Conservation (phyloP, 2,113 vertebrate genomes). For the Solea senegalensis region DNA sequence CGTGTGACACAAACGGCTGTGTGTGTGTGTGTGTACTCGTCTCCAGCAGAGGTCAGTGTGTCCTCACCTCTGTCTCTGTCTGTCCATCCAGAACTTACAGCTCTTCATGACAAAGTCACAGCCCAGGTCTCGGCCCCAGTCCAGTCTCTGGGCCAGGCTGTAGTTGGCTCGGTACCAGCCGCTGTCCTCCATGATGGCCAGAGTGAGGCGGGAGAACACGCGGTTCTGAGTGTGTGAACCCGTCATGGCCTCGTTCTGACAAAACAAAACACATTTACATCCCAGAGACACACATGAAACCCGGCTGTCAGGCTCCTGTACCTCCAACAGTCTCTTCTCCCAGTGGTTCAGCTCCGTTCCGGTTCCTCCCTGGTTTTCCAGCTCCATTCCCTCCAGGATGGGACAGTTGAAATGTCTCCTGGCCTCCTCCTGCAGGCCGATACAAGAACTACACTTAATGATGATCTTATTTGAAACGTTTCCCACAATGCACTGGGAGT, state of each 20-base stretch:
- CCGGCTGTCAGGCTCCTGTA: slow-evolving; percentile 40
- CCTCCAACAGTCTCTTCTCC: slow-evolving; percentile 96
- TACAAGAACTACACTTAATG: neutral
- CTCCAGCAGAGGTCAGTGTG: neutral
- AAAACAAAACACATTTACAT: neutral
- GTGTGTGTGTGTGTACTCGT: neutral
- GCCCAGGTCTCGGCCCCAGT: slow-evolving; percentile 93
- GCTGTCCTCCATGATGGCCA: slow-evolving; percentile 98
- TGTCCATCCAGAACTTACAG: slow-evolving; percentile 97
- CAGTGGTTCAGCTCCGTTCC: slow-evolving; percentile 98
- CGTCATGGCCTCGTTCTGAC: slow-evolving; percentile 98
- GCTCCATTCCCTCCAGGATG: slow-evolving; percentile 94
- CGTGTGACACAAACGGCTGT: neutral
- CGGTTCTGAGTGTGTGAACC: slow-evolving; percentile 97
- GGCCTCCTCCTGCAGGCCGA: slow-evolving; percentile 86
- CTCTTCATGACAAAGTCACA: slow-evolving; percentile 98
- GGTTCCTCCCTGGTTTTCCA: slow-evolving; percentile 97
- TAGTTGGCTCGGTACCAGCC: slow-evolving; percentile 99
- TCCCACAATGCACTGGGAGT: neutral
- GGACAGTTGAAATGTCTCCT: slow-evolving; percentile 92
- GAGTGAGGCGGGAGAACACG: slow-evolving; percentile 94
- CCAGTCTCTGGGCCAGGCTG: slow-evolving; percentile 93
- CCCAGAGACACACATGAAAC: neutral
- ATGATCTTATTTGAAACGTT: too few relatives aligned
- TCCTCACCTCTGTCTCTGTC: slow-evolving; percentile 82